These are phyloP conservation scores for Linnaemya vulpina DNA, from an alignment of 2,888 invertebrate genomes.

Conservation along the genomic window DNA sequence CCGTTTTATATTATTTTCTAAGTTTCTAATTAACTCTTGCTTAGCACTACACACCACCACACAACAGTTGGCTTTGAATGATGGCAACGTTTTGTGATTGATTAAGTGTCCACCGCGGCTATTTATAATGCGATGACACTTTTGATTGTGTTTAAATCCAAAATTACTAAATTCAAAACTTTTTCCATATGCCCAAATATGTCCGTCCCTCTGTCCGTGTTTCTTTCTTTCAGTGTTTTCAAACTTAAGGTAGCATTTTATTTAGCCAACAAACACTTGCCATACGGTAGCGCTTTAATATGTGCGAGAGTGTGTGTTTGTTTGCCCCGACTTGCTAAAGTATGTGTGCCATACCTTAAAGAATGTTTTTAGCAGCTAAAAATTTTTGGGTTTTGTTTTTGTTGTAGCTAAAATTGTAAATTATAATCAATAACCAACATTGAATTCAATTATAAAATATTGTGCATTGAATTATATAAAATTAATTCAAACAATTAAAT, in stretches of 20 bases:
- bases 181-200: slow-evolving; percentile 68
- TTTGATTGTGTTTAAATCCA: slow-evolving; percentile 27
- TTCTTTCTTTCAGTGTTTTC: slow-evolving; percentile 6
- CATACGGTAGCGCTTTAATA: not conserved
- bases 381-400: not conserved
- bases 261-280: slow-evolving; percentile 35
- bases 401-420: slow-evolving; percentile 44
- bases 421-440: slow-evolving; percentile 52
- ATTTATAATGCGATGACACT: slow-evolving; percentile 79
- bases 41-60: slow-evolving; percentile 75
- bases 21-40: slow-evolving; percentile 55
- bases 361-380: slow-evolving; percentile 60
- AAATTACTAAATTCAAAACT: slow-evolving; percentile 49
- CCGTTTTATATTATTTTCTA: slow-evolving; percentile 53
- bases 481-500: slow-evolving; percentile 56
- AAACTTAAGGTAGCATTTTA: slow-evolving; percentile 2
- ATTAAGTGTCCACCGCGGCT: slow-evolving; percentile 79
- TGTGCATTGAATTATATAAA: slow-evolving; percentile 57
- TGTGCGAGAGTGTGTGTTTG: not conserved
- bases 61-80: slow-evolving; percentile 79
- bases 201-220: slow-evolving; percentile 30
- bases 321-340: not conserved
- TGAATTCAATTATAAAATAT: slow-evolving; percentile 52
- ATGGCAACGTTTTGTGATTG: slow-evolving; percentile 82
- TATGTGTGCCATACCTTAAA: slow-evolving; percentile 55